Conservation (phyloP, 1,140 invertebrate species). For the Leptestheria dahalacensis region DNA sequence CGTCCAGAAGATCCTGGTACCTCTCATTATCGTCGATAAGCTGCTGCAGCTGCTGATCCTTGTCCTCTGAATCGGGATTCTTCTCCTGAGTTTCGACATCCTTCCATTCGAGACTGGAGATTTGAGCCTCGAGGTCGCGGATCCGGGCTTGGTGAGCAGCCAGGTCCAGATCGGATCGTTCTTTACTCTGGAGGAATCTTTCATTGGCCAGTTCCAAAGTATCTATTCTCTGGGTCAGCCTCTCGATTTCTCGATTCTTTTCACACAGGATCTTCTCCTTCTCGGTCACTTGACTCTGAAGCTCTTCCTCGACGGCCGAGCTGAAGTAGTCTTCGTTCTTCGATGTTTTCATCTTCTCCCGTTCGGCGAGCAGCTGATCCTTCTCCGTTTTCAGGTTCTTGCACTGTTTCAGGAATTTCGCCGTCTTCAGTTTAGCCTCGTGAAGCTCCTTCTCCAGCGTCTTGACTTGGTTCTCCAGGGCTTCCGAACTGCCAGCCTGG, state of each 20-base stretch:
- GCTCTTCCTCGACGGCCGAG: constrained; percentile 5
- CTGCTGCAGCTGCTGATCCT: background rate
- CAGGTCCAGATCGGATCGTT: background rate
- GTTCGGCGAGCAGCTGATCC: background rate
- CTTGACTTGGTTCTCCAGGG: background rate
- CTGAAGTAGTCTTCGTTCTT: constrained; percentile 6
- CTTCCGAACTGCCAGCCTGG: background rate
- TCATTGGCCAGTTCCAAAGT: constrained; percentile 7
- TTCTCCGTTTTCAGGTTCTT: background rate
- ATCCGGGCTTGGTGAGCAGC: background rate
- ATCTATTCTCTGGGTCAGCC: background rate
- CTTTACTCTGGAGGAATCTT: constrained; percentile 1
- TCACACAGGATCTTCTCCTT: background rate
- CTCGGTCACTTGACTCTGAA: background rate
- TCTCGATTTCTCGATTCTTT: constrained; percentile 2
- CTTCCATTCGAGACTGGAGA: background rate
- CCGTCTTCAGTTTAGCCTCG: constrained; percentile 9
- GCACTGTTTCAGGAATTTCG: background rate
- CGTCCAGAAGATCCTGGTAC: constrained; percentile 13
- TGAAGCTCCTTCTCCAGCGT: constrained; percentile 3
- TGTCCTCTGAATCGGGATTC: background rate
- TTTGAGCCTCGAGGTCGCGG: background rate
- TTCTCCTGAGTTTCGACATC: background rate
- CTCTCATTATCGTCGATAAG: constrained; percentile 11
- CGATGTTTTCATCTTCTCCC: background rate